Percentiles rank a stretch among this genome's conserved stretches.
phyloP scores from a whole-genome alignment of 2,113 vertebrate species.

The Lontra canadensis region DNA sequence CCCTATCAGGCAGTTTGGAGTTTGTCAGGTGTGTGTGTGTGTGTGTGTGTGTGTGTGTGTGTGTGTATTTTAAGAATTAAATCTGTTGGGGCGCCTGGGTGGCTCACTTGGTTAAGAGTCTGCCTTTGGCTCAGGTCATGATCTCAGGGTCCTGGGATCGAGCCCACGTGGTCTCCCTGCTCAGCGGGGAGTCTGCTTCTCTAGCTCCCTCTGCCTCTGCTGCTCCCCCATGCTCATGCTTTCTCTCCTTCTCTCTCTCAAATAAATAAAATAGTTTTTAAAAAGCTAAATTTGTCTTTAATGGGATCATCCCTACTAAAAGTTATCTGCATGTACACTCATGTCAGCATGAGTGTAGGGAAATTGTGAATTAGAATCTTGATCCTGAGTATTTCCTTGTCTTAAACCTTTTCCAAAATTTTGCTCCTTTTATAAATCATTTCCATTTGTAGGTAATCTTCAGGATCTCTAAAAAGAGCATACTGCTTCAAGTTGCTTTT shows the following conservation, averaged over 20 bases:
- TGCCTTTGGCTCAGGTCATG: not conserved
- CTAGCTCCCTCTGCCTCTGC: not conserved
- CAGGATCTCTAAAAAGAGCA: not conserved
- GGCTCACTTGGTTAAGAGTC: not conserved
- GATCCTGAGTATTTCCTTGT: conserved; percentile 17
- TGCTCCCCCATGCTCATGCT: not conserved
- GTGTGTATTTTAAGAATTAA: not conserved
- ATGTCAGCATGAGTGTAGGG: not conserved
- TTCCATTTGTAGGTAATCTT: conserved; percentile 12
- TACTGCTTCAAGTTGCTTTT: not conserved
- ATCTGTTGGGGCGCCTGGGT: not conserved
- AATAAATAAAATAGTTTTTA: not conserved
- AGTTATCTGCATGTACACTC: not conserved
- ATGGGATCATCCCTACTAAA: not conserved
- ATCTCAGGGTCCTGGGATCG: not conserved
- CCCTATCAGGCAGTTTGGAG: not conserved
- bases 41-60: no score
- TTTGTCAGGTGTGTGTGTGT: not conserved
- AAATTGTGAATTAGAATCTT: conserved; percentile 28
- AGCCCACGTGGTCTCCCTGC: not conserved
- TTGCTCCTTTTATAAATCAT: conserved; percentile 46
- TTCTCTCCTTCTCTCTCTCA: not conserved
- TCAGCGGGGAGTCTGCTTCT: not conserved
- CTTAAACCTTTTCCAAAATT: conserved; percentile 48
- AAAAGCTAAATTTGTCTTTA: not conserved